These are phyloP conservation scores for Pseudomyrmex concolor DNA, from an alignment of 1,140 invertebrate genomes.

Conservation along the genomic window DNA sequence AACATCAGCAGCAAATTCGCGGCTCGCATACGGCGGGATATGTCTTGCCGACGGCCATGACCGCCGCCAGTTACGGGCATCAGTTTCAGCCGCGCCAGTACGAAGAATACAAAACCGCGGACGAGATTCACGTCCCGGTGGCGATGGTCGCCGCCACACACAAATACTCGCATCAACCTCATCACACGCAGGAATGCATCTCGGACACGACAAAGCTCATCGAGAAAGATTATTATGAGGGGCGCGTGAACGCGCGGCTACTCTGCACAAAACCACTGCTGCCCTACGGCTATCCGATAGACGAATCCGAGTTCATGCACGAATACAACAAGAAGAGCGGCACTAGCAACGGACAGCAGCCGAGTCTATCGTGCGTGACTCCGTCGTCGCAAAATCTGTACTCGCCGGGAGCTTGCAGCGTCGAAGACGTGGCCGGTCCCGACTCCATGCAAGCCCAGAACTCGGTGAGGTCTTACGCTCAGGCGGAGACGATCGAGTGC, in stretches of 20 bases:
- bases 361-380: conserved; percentile 25
- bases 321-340: too few relatives aligned
- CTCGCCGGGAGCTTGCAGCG: conserved; percentile 2
- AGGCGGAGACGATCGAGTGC: conserved; percentile 66
- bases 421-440: conserved; percentile 1
- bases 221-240: too few relatives aligned
- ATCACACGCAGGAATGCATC: conserved; percentile 9
- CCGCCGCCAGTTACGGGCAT: too few relatives aligned
- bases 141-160: too few relatives aligned
- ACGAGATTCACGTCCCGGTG: too few relatives aligned
- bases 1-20: background rate
- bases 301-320: conserved; percentile 56
- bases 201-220: background rate
- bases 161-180: conserved; percentile 29
- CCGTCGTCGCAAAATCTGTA: conserved; percentile 24
- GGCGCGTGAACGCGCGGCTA: too few relatives aligned
- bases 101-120: too few relatives aligned
- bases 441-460: conserved; percentile 52
- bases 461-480: conserved; percentile 47
- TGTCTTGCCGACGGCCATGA: too few relatives aligned
- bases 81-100: too few relatives aligned
- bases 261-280: background rate
- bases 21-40: too few relatives aligned
- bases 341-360: background rate
- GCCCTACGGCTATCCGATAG: too few relatives aligned